Conservation (phyloP, 1,140 invertebrate genomes). For the Drosophila arizonae region DNA sequence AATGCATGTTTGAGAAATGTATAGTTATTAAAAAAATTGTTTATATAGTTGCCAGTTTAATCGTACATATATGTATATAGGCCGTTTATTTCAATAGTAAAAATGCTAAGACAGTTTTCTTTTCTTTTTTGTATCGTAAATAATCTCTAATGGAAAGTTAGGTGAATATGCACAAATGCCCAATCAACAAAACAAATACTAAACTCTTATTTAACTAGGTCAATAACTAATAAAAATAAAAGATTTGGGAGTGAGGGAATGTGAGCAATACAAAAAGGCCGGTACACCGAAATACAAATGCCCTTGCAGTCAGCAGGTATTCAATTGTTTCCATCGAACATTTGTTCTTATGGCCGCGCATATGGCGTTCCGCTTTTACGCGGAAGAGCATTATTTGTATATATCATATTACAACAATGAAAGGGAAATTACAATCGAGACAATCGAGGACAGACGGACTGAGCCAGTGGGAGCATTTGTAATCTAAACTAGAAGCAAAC, state of each 20-base stretch:
- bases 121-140: constrained; percentile 3
- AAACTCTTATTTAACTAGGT: constrained; percentile 5
- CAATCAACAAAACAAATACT: constrained; percentile 30
- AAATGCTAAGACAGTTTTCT: constrained; percentile 9
- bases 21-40: constrained; percentile 11
- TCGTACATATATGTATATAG: neutral
- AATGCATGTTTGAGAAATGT: constrained; percentile 10
- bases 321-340: constrained; percentile 18
- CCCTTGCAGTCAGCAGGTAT: constrained; percentile 26
- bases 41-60: constrained; percentile 16
- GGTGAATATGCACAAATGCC: constrained; percentile 22
- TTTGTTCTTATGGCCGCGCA: constrained; percentile 27
- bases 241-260: constrained; percentile 12
- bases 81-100: neutral
- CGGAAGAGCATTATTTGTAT: neutral
- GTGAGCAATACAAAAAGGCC: constrained; percentile 13
- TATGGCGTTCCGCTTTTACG: neutral
- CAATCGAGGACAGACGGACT: neutral
- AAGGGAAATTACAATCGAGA: neutral
- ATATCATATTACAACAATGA: constrained; percentile 10
- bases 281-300: constrained; percentile 33
- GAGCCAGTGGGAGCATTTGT: neutral
- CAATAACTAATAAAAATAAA: constrained; percentile 12
- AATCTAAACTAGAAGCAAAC: constrained; percentile 4
- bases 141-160: constrained; percentile 1